Base-by-base conservation (phyloP, 92 coral and sea anemone species). In the Palythoa caribaeorum region DNA sequence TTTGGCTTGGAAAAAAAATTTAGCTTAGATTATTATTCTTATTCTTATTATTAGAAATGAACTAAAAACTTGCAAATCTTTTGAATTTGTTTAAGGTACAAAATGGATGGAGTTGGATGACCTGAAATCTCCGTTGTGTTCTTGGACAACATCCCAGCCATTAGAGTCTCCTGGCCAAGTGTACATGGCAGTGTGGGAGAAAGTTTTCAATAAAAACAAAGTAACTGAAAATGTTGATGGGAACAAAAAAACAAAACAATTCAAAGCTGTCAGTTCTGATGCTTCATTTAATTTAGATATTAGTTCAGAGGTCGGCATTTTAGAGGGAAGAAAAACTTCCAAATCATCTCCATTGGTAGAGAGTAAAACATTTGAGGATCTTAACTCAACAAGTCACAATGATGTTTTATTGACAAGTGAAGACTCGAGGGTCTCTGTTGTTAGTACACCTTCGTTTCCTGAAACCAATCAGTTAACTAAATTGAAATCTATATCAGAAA, bases 51-150 rank as follows among this genome's bases (percentile, higher is more conserved):
- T 28, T 28, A 28, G 5, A 59, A 59, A 13, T 59, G 65, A 17
- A 17, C 16, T 3, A 59, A 59, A 73, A 16, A 20, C 4, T 17
- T 35, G 39, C 35, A 53, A 28, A 13, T 17, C 9, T 54, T 44
- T 86, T 75, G 4, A 6, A 47, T 79, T 13, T 19, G 16, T 57
- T 80, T 36, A 38, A 97, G 99, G 99, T 0, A 39, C 84, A 20
- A 92, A 92, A 39, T 97, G 99, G 99, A 88, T 93, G 87, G 96
- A 97, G 83, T 55, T 97, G 66, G 99, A 97, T 73, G 99, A 97
- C 69, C 47, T 91, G 50, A 94, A 94, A 80, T 87, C 93, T 53
- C 76, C 91, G 1, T 47, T 89, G 13, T 92, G 95, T 74, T 68
- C 83, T 19, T 96, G 98, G 99, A 69, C 80, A 0, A 40, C 73